These are phyloP conservation scores for Yponomeuta malinellus DNA, from an alignment of 2,888 invertebrate genomes.

Conservation along the genomic window DNA sequence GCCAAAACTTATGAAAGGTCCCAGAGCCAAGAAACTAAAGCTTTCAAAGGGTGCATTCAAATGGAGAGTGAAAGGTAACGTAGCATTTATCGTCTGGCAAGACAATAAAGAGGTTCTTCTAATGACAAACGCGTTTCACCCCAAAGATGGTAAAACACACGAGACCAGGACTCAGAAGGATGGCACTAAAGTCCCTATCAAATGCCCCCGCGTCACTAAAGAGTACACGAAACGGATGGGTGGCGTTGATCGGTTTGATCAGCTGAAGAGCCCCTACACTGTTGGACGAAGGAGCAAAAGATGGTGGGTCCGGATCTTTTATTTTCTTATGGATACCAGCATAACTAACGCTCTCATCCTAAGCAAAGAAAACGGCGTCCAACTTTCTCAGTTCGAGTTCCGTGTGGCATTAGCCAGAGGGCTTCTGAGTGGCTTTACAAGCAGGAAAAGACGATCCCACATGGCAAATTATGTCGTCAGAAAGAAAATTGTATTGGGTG, in stretches of 20 bases:
- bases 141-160: background rate
- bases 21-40: background rate
- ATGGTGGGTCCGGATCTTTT: slow-evolving; percentile 22
- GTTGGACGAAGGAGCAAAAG: slow-evolving; percentile 20
- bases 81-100: background rate
- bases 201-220: background rate
- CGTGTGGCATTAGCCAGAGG: slow-evolving; percentile 12
- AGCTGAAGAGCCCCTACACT: slow-evolving; percentile 18
- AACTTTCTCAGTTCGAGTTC: slow-evolving; percentile 18
- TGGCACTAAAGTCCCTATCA: slow-evolving; percentile 10
- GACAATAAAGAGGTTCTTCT: slow-evolving; percentile 2
- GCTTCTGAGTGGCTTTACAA: slow-evolving; percentile 18
- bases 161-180: slow-evolving; percentile 16
- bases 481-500: background rate
- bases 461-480: background rate
- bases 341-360: slow-evolving; percentile 22
- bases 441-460: slow-evolving; percentile 15
- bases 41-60: background rate
- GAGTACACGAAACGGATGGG: slow-evolving; percentile 29
- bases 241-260: slow-evolving; percentile 27
- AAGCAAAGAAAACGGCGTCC: slow-evolving; percentile 7
- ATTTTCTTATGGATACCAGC: slow-evolving; percentile 21
- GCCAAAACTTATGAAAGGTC: slow-evolving; percentile 1
- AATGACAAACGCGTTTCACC: background rate
- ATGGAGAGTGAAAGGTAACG: background rate